These are phyloP conservation scores for honey bee (Apis mellifera) DNA, from an alignment of 1,140 invertebrate species.

Conservation along the genomic window DNA sequence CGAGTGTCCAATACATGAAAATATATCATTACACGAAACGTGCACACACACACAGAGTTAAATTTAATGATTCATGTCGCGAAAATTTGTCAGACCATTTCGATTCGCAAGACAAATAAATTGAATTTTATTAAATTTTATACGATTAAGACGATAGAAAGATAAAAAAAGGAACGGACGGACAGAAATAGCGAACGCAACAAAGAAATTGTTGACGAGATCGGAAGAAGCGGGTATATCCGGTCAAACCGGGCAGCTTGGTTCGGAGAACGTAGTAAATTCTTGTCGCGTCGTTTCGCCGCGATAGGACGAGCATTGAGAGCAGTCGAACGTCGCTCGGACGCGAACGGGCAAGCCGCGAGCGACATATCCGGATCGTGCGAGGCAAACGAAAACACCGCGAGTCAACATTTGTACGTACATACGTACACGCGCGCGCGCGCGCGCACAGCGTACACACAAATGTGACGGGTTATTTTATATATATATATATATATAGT, in stretches of 20 bases:
- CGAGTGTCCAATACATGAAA: too few relatives aligned
- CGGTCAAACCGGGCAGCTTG: slow-evolving; percentile 40
- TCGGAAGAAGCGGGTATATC: slow-evolving; percentile 37
- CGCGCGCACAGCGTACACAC: background rate
- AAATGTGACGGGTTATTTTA: too few relatives aligned
- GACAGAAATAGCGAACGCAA: background rate
- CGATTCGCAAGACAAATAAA: slow-evolving; percentile 1
- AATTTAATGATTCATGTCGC: background rate
- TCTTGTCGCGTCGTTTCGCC: slow-evolving; percentile 31
- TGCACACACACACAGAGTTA: too few relatives aligned
- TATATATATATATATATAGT: slow-evolving; percentile 12
- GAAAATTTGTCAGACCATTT: background rate
- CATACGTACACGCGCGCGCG: background rate
- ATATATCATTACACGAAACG: background rate
- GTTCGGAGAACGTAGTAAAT: slow-evolving; percentile 42
- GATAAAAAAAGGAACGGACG: background rate
- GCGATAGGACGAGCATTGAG: slow-evolving; percentile 33
- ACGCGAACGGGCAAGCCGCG: slow-evolving; percentile 27
- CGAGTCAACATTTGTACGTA: background rate
- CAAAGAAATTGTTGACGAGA: slow-evolving; percentile 33
- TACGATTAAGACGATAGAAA: background rate
- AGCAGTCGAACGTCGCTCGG: slow-evolving; percentile 34
- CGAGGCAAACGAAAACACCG: slow-evolving; percentile 41
- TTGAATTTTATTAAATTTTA: slow-evolving; percentile 24
- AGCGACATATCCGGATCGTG: slow-evolving; percentile 55